These are phyloP conservation scores for Chloropsis hardwickii DNA, from an alignment of 2,113 vertebrate species.

Conservation along the genomic window DNA sequence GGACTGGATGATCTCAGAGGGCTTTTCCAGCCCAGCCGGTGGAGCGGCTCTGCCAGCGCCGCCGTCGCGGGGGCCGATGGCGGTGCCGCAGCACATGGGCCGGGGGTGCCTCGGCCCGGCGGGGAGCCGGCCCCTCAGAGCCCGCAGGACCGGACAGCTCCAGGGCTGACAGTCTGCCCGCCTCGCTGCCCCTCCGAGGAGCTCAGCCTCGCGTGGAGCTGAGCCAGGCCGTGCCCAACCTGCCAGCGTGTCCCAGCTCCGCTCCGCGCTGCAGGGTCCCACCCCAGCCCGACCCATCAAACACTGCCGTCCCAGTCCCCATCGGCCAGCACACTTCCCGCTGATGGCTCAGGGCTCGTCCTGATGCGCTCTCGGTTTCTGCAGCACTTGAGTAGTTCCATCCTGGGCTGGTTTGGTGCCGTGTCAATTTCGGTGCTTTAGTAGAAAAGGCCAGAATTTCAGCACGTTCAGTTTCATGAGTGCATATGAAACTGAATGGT, in stretches of 20 bases:
- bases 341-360: accelerated
- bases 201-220: accelerated
- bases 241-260: accelerated
- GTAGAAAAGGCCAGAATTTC: background rate
- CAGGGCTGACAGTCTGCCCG: accelerated
- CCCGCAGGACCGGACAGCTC: accelerated
- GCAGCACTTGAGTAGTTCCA: background rate
- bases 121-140: accelerated
- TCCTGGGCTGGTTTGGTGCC: background rate
- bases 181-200: accelerated
- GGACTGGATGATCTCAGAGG: accelerated
- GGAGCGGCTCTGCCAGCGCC: background rate
- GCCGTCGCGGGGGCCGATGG: background rate
- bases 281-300: accelerated
- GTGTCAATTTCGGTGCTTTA: background rate
- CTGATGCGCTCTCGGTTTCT: accelerated
- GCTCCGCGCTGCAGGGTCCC: accelerated
- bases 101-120: background rate
- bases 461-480: background rate
- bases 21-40: accelerated
- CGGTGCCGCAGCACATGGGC: background rate
- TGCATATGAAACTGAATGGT: too few species aligned
- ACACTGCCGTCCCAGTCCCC: accelerated
- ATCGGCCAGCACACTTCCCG: accelerated
- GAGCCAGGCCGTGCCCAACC: background rate